phyloP scores from a whole-genome alignment of 2,888 invertebrate genomes.

The Tenthredo scrophulariae region DNA sequence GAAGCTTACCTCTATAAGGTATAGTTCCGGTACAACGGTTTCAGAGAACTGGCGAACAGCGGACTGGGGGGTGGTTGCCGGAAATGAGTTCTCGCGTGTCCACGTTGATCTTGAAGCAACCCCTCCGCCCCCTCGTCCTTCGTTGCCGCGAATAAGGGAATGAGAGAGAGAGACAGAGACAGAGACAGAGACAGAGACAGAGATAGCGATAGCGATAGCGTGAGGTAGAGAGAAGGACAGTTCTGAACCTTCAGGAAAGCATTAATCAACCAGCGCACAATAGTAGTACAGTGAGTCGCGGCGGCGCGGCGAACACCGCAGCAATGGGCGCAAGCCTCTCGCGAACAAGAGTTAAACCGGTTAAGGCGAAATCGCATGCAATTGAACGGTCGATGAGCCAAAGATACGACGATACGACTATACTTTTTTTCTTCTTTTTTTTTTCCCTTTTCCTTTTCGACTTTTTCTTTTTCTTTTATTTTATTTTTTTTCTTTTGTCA shows the following conservation, averaged over 20 bases:
- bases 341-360: constrained; percentile 36
- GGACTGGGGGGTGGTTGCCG: constrained; percentile 59
- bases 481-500: background rate
- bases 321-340: constrained; percentile 31
- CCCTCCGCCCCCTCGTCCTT: background rate
- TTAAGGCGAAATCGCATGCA: constrained; percentile 4
- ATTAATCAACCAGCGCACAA: constrained; percentile 68
- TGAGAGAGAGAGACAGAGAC: constrained; percentile 10
- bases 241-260: constrained; percentile 64
- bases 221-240: constrained; percentile 15
- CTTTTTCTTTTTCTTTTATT: background rate
- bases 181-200: background rate
- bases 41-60: constrained; percentile 43
- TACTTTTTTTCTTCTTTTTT: background rate
- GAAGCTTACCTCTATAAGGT: constrained; percentile 4
- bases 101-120: constrained; percentile 58
- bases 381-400: constrained; percentile 20
- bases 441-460: background rate
- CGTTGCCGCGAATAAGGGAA: background rate
- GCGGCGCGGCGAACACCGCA: constrained; percentile 1
- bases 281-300: constrained; percentile 37
- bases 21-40: constrained; percentile 47
- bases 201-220: too few species aligned
- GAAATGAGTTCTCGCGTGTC: constrained; percentile 75
- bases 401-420: background rate